Conservation (phyloP, 2,888 invertebrate genomes). For the Allygus modestus region DNA sequence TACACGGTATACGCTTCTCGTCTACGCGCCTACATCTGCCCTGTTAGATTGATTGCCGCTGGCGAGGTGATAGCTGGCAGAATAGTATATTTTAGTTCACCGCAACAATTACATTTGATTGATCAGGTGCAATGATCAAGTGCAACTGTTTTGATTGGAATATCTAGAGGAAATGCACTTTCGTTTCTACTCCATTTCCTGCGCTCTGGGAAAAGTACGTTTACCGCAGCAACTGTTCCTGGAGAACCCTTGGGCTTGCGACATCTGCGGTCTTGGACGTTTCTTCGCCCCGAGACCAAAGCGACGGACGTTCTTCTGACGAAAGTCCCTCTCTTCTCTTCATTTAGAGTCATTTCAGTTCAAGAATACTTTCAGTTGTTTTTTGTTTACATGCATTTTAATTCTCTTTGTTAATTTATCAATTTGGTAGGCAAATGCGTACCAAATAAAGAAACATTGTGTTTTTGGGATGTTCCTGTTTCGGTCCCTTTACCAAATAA, state of each 20-base stretch:
- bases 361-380: neutral
- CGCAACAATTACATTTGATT: neutral
- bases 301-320: neutral
- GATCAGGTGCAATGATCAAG: constrained; percentile 6
- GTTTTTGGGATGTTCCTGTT: too few species aligned
- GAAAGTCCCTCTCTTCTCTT: neutral
- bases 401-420: too few species aligned
- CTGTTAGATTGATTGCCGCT: neutral
- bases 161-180: constrained; percentile 38
- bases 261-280: neutral
- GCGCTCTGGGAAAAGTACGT: neutral
- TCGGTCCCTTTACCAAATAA: too few species aligned
- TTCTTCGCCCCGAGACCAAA: neutral
- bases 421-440: too few species aligned
- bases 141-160: neutral
- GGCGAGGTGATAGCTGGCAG: constrained; percentile 4
- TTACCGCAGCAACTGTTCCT: neutral
- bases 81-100: constrained; percentile 12
- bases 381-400: neutral
- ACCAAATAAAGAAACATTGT: too few species aligned
- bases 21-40: neutral
- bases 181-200: constrained; percentile 29
- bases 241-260: neutral
- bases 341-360: neutral
- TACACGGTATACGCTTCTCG: too few species aligned